Percentiles rank a stretch among this genome's conserved stretches.
Evolutionary conservation across 1,140 invertebrate genomes (phyloP).

Genomic region (Zaprionus inermis): DNA sequence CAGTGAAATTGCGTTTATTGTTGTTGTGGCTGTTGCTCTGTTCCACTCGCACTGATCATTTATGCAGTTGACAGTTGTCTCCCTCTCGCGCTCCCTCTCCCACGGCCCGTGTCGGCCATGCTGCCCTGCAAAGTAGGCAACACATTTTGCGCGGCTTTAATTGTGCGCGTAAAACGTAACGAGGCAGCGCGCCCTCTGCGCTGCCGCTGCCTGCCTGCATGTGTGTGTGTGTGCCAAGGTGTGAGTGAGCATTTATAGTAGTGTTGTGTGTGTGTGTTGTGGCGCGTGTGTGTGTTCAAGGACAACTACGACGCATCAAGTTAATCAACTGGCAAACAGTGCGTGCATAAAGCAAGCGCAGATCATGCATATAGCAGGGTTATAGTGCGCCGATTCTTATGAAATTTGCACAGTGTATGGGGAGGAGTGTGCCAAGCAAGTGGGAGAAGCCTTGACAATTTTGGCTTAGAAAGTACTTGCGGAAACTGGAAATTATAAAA

Average conservation of each 20-base stretch:
- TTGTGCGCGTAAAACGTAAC: background rate
- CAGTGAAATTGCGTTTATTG: slow-evolving; percentile 8
- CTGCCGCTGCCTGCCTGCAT: background rate
- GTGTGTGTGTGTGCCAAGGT: background rate
- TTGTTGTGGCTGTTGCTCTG: slow-evolving; percentile 18
- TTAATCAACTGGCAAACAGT: background rate
- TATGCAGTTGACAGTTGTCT: slow-evolving; percentile 2
- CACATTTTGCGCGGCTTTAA: slow-evolving; percentile 5
- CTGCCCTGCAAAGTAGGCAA: slow-evolving; percentile 1
- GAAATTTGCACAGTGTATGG: no score
- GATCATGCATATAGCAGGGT: no score
- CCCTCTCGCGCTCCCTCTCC: background rate
- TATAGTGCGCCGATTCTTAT: no score
- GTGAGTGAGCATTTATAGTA: background rate
- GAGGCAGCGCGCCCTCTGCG: background rate
- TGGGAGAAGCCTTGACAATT: no score
- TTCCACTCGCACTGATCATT: background rate
- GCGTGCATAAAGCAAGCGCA: background rate
- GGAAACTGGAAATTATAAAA: no score
- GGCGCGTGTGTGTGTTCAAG: background rate
- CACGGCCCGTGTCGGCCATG: background rate
- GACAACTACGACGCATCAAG: background rate
- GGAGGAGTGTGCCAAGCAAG: no score
- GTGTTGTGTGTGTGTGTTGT: background rate
- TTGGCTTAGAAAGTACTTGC: no score